A percentile compares a stretch with the other conserved stretches of the same genome.
Evolutionary conservation across 2,113 vertebrate genomes (phyloP).

Genomic region (Arothron firmamentum): DNA sequence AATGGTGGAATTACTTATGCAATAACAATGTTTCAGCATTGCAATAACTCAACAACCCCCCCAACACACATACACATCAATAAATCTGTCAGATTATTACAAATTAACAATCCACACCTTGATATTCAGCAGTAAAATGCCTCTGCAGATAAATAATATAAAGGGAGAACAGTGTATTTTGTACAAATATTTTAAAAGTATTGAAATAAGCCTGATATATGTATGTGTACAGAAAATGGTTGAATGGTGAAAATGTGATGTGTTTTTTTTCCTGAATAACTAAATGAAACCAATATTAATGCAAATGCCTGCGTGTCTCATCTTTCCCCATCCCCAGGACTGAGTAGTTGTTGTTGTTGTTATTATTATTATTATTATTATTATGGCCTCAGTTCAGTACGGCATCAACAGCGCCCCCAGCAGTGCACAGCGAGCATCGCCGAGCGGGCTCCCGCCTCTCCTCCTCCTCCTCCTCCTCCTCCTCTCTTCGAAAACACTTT

Average conservation of each 20-base stretch:
- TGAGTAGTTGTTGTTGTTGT: no score
- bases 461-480: conserved; percentile 10
- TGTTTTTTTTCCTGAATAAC: conserved; percentile 57
- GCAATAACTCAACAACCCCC: conserved; percentile 53
- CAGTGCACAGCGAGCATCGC: conserved; percentile 18
- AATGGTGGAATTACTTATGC: conserved; percentile 62
- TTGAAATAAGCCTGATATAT: conserved; percentile 68
- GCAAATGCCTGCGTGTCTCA: conserved; percentile 28
- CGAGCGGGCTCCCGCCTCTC: not conserved
- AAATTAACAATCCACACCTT: conserved; percentile 54
- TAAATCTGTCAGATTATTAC: conserved; percentile 27
- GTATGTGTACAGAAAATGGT: conserved; percentile 67
- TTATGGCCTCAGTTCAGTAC: not conserved
- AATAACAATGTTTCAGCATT: conserved; percentile 66
- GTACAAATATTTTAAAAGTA: conserved; percentile 74
- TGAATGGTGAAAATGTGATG: conserved; percentile 66
- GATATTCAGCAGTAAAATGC: conserved; percentile 60
- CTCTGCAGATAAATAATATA: conserved; percentile 48
- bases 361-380: no score
- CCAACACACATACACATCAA: not conserved
- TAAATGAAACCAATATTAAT: conserved; percentile 73
- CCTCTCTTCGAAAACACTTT: conserved; percentile 47
- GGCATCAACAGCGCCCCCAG: conserved; percentile 44
- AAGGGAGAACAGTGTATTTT: conserved; percentile 77
- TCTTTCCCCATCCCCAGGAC: not conserved